Evolutionary conservation across 1,140 invertebrate species (phyloP).

Genomic region (Drosophila setifemur): DNA sequence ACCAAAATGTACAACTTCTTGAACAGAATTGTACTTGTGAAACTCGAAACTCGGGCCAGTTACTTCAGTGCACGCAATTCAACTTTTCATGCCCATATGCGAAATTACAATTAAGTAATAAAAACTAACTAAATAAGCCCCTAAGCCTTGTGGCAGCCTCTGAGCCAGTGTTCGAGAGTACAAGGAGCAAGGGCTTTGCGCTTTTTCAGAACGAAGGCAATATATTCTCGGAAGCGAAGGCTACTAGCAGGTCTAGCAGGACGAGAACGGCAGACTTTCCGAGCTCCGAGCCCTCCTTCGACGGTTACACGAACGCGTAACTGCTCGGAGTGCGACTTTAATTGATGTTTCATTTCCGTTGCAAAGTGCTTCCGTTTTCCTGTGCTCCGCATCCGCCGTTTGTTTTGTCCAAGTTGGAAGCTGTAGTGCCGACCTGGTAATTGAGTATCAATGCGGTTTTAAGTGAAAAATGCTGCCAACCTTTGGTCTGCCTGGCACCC

Average conservation of each 20-base stretch:
- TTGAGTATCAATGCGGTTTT: conserved; percentile 82
- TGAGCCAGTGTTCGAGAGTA: conserved; percentile 2
- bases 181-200: neutral
- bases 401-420: conserved; percentile 45
- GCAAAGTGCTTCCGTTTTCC: conserved; percentile 80
- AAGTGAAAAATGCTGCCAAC: conserved; percentile 75
- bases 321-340: conserved; percentile 63
- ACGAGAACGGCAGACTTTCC: neutral
- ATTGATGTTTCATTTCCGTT: conserved; percentile 82
- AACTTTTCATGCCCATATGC: conserved; percentile 42
- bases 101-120: conserved; percentile 61
- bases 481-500: neutral
- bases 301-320: neutral
- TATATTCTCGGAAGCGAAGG: conserved; percentile 27
- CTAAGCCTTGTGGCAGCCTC: conserved; percentile 24
- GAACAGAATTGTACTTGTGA: too few relatives aligned
- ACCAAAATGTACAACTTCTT: too few relatives aligned
- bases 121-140: conserved; percentile 53
- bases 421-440: conserved; percentile 49
- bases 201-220: conserved; percentile 26
- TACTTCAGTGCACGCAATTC: conserved; percentile 33
- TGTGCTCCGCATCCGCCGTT: conserved; percentile 62
- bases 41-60: neutral
- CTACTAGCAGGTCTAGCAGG: neutral
- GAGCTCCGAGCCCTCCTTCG: conserved; percentile 16